These are phyloP conservation scores for Tetraodon nigroviridis DNA, from an alignment of 2,113 vertebrate genomes.

Conservation along the genomic window DNA sequence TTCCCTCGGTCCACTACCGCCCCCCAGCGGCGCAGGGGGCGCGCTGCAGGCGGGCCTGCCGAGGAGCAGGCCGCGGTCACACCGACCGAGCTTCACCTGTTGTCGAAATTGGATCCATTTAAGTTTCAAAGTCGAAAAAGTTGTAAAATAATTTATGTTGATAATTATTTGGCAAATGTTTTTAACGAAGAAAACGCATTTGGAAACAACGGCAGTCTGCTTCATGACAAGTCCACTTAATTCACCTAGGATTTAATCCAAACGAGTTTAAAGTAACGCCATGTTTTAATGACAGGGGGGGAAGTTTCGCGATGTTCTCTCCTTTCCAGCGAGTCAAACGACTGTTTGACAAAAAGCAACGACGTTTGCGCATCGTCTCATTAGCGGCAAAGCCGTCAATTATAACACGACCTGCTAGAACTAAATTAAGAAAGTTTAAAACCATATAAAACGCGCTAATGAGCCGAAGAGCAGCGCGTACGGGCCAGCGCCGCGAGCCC, in stretches of 20 bases:
- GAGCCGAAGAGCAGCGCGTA: no score
- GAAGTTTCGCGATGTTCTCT: neutral
- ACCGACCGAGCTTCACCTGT: no score
- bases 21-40: conserved; percentile 18
- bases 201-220: neutral
- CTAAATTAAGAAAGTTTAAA: neutral
- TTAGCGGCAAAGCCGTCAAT: neutral
- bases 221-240: neutral
- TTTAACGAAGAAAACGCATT: neutral
- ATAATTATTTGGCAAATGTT: neutral
- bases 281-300: no score
- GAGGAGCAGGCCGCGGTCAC: no score
- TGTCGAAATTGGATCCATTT: no score
- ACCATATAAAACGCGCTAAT: neutral
- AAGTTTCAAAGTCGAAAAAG: no score
- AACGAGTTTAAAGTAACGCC: neutral
- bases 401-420: neutral
- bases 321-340: neutral
- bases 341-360: neutral
- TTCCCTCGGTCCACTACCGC: conserved; percentile 16
- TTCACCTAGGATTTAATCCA: neutral
- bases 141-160: neutral
- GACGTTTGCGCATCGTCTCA: neutral
- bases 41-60: conserved; percentile 6
- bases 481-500: neutral